Evolutionary conservation across 2,888 invertebrate species (phyloP).

Genomic region (Pollenia griseotomentosa): DNA sequence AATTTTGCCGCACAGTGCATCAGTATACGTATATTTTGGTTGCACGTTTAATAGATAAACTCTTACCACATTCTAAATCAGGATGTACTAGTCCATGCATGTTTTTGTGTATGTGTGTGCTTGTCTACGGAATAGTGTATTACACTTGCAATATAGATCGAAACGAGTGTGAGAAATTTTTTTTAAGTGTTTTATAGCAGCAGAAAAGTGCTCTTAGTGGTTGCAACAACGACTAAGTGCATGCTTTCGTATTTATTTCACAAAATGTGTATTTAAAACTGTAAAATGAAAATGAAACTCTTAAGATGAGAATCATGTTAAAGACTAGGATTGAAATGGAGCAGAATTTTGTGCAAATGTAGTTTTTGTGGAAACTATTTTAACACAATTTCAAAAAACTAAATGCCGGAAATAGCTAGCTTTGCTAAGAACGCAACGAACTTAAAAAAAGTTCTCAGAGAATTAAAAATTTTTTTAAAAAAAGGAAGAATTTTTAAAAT

Average conservation of each 20-base stretch:
- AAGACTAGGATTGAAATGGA: too few relatives aligned
- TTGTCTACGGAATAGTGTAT: not conserved
- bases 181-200: conserved; percentile 25
- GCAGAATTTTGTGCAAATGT: too few relatives aligned
- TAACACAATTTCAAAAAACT: too few relatives aligned
- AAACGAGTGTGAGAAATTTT: conserved; percentile 37
- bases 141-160: conserved; percentile 39
- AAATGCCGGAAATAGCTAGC: too few relatives aligned
- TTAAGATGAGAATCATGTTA: not conserved
- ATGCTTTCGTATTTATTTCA: not conserved
- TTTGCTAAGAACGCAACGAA: too few relatives aligned
- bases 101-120: not conserved
- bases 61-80: conserved; percentile 30
- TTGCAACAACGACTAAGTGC: conserved; percentile 23
- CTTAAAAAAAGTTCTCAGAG: too few relatives aligned
- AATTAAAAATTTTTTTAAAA: too few relatives aligned
- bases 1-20: not conserved
- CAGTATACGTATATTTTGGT: conserved; percentile 16
- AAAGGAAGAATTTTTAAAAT: too few relatives aligned
- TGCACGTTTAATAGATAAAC: conserved; percentile 54
- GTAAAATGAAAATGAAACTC: conserved; percentile 23
- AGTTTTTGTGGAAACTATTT: too few relatives aligned
- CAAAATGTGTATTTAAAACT: conserved; percentile 8
- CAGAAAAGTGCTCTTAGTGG: conserved; percentile 21
- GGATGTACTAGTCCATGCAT: conserved; percentile 16